Percentiles rank a stretch among this genome's conserved stretches.
Evolutionary conservation across 2,797 vertebrate genomes (phyloP).

Genomic region (Scolopax bukidnonensis): DNA sequence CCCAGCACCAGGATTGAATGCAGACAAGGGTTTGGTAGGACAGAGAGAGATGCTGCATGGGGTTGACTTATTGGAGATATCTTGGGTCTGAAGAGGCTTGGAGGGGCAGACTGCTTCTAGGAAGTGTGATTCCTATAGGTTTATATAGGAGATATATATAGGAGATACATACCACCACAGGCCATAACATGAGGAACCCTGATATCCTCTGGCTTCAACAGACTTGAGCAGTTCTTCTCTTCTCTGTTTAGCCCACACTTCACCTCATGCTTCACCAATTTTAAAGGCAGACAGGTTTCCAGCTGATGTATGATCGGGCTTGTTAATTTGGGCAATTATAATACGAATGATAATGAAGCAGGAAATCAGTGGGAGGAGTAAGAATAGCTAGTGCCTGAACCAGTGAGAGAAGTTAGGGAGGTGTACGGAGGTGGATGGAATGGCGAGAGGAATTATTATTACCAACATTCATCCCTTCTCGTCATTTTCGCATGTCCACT

Average conservation of each 20-base stretch:
- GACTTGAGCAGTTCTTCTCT: not conserved
- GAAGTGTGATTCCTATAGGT: not conserved
- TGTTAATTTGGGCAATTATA: not conserved
- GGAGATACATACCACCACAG: not conserved
- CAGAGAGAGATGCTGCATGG: not conserved
- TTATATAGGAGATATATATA: not conserved
- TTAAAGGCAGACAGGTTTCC: not conserved
- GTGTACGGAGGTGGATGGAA: not conserved
- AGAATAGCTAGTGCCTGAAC: not conserved
- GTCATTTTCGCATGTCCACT: not conserved
- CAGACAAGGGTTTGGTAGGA: rapidly evolving
- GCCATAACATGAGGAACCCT: not conserved
- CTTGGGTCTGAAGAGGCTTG: not conserved
- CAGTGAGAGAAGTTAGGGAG: not conserved
- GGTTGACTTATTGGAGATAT: not conserved
- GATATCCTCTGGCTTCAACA: not conserved
- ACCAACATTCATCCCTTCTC: not conserved
- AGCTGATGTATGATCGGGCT: rapidly evolving
- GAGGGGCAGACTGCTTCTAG: not conserved
- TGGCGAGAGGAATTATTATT: not conserved
- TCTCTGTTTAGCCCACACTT: not conserved
- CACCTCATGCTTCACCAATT: not conserved
- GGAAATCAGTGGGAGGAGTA: not conserved
- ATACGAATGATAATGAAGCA: not conserved
- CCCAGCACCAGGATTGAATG: not conserved